Evolutionary conservation across 2,113 vertebrate genomes (phyloP).

Genomic region (Gambusia affinis): DNA sequence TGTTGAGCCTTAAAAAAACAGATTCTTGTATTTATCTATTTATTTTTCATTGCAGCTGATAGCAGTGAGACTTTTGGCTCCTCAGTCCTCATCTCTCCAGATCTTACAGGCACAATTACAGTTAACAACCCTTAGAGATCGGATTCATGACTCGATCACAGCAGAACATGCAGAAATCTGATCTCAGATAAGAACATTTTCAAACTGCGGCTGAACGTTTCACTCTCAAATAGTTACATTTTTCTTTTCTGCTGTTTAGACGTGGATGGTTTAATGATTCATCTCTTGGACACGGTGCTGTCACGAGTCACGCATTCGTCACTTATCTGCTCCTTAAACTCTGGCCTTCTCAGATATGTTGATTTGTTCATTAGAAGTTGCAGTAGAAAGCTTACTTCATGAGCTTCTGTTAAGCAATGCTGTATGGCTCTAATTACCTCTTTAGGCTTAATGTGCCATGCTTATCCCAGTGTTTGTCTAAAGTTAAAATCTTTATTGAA

Average conservation of each 20-base stretch:
- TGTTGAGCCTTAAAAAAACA: neutral
- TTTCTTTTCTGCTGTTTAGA: neutral
- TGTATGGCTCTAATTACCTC: neutral
- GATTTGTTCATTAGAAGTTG: neutral
- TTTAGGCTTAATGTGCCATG: neutral
- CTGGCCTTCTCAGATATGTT: neutral
- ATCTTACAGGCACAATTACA: neutral
- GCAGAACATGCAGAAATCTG: neutral
- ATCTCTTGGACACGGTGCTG: neutral
- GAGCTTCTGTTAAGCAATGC: neutral
- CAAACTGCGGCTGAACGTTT: neutral
- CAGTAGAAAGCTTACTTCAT: neutral
- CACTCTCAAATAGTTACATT: neutral
- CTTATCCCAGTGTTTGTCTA: neutral
- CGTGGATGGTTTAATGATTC: neutral
- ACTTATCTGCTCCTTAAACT: neutral
- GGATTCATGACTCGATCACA: neutral
- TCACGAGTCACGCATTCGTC: neutral
- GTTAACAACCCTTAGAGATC: neutral
- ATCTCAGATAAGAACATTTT: neutral
- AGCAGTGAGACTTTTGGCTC: neutral
- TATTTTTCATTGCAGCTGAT: neutral
- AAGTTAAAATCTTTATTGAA: fast-evolving
- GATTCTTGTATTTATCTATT: neutral
- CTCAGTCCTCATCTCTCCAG: neutral